These are phyloP conservation scores for Monopis laevigella DNA, from an alignment of 2,888 invertebrate genomes.

Conservation along the genomic window DNA sequence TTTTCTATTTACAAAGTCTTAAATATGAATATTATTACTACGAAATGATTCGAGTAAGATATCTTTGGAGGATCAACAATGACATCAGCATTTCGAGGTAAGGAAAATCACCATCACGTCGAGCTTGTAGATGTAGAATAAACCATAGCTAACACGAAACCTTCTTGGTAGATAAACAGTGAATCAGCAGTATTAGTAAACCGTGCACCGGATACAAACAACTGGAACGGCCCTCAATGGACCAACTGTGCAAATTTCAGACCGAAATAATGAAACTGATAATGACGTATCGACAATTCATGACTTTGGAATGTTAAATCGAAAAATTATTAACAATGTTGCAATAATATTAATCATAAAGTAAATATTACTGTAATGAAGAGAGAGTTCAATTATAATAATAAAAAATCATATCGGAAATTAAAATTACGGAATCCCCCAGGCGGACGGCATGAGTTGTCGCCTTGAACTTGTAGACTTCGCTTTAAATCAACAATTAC, in stretches of 20 bases:
- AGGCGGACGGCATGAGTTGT: slow-evolving; percentile 16
- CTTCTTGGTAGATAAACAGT: slow-evolving; percentile 35
- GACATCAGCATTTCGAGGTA: slow-evolving; percentile 24
- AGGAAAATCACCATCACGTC: slow-evolving; percentile 15
- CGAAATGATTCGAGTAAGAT: too few species aligned
- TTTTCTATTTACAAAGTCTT: too few species aligned
- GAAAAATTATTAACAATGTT: too few species aligned
- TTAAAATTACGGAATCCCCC: slow-evolving; percentile 10
- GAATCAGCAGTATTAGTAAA: slow-evolving; percentile 41
- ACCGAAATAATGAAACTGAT: too few species aligned
- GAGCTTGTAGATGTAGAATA: slow-evolving; percentile 18
- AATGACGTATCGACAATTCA: too few species aligned
- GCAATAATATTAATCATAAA: too few species aligned
- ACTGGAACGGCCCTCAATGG: slow-evolving; percentile 29
- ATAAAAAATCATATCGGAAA: too few species aligned
- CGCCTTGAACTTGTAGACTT: slow-evolving; percentile 53
- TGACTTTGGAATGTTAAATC: too few species aligned
- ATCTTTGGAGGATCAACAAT: too few species aligned
- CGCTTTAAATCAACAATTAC: slow-evolving; percentile 39
- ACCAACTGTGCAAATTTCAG: slow-evolving; percentile 44
- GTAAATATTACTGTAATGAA: too few species aligned
- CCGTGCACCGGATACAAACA: slow-evolving; percentile 29
- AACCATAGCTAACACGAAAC: slow-evolving; percentile 26
- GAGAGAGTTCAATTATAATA: too few species aligned
- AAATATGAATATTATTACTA: too few species aligned